Conservation (phyloP, 2,888 invertebrate species). For the Deilephila porcellus region DNA sequence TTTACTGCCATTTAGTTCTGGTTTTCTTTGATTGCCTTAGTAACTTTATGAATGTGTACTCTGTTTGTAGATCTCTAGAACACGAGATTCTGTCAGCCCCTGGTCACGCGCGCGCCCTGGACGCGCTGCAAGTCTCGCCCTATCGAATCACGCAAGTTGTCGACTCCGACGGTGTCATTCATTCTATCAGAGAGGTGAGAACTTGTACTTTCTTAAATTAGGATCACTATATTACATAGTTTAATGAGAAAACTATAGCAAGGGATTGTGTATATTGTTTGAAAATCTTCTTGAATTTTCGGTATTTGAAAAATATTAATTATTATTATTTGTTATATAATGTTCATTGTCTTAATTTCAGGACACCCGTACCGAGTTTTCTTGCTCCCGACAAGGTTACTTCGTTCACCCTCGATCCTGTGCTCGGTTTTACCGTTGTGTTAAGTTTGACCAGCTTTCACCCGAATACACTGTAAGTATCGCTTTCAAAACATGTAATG, state of each 20-base stretch:
- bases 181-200: constrained; percentile 87
- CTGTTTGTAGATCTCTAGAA: constrained; percentile 80
- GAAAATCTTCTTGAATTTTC: no score
- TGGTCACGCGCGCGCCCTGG: constrained; percentile 70
- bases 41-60: background rate
- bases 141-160: constrained; percentile 90
- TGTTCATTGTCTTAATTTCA: constrained; percentile 51
- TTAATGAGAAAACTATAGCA: no score
- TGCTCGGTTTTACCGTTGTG: constrained; percentile 91
- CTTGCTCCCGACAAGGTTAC: constrained; percentile 90
- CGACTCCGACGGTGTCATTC: constrained; percentile 89
- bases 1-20: no score
- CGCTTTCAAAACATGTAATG: background rate
- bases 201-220: background rate
- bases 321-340: background rate
- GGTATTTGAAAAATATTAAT: no score
- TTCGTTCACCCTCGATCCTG: constrained; percentile 91
- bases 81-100: constrained; percentile 85
- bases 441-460: constrained; percentile 90
- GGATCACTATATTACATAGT: background rate
- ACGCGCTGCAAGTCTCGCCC: constrained; percentile 88
- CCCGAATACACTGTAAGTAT: constrained; percentile 88
- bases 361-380: constrained; percentile 90
- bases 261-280: no score
- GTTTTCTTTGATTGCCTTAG: no score